A percentile compares a stretch with the other conserved stretches of the same genome.
These are phyloP conservation scores for Dromius quadrimaculatus DNA, from an alignment of 2,888 invertebrate species.

Conservation along the genomic window DNA sequence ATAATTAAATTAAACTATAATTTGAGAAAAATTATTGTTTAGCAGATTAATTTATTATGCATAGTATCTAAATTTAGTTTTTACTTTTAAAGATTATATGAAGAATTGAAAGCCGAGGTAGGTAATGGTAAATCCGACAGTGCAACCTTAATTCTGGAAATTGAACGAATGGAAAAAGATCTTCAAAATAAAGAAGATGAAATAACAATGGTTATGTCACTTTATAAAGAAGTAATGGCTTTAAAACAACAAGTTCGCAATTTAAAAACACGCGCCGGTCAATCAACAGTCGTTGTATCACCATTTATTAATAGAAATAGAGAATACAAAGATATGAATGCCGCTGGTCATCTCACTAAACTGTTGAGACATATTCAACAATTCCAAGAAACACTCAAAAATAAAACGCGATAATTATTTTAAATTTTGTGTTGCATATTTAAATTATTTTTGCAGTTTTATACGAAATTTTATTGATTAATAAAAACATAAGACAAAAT, in stretches of 20 bases:
- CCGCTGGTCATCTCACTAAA: conserved; percentile 64
- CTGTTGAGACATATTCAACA: conserved; percentile 64
- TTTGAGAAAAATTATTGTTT: conserved; percentile 14
- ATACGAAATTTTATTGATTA: neutral
- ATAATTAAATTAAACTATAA: neutral
- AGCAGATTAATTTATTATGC: neutral
- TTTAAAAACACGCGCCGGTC: conserved; percentile 61
- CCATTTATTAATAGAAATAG: conserved; percentile 44
- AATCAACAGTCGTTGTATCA: conserved; percentile 57
- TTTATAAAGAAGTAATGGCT: conserved; percentile 65
- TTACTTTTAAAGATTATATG: conserved; percentile 56
- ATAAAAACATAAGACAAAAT: conserved; percentile 1
- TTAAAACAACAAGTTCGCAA: conserved; percentile 64
- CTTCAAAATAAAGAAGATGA: conserved; percentile 65
- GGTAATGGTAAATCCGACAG: conserved; percentile 41
- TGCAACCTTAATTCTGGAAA: conserved; percentile 57
- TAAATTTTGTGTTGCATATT: neutral
- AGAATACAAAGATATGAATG: conserved; percentile 61
- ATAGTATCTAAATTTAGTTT: neutral
- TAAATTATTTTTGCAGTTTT: neutral
- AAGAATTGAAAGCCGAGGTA: conserved; percentile 59
- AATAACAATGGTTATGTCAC: conserved; percentile 65
- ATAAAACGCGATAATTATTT: conserved; percentile 1
- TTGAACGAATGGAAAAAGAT: conserved; percentile 63
- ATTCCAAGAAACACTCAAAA: conserved; percentile 58